Base-by-base conservation (phyloP, 2,113 vertebrate genomes). In the Neoarius graeffei region DNA sequence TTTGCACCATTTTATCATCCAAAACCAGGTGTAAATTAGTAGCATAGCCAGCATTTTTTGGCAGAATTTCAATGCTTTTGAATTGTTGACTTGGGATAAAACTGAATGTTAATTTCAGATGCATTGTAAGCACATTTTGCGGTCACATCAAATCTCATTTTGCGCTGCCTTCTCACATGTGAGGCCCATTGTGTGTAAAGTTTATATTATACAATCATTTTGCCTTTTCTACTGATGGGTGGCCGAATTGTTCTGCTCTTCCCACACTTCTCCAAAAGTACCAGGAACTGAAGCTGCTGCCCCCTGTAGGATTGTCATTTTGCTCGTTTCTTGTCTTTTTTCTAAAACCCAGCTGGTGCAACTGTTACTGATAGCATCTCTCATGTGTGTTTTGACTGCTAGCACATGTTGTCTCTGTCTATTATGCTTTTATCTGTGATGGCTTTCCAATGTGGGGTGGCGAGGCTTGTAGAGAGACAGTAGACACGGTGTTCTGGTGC, bases 311-410 rank as follows among this genome's bases (percentile, higher is more conserved):
- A 25, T 23, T 57, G 25, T 35, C 76, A 48, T 57, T 79, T 71
- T 42, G 42, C n/a, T 79, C 54, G 82, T 85, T 71, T 81, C 54
- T 30, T 13, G 23, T 69, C 27, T n/a, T 69, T 71, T 71, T 64
- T 66, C 71, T 52, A 85, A 79, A 23, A 30, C 50, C 66, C 57
- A 85, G 42, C 76, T 83, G 86, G 89, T 88, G 66, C 66, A 84
- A 86, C 54, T 83, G 66, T 50, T 27, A 11, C 84, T 83, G 92
- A 92, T 92, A 92, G 30, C 83, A 92, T 92, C 92, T 90, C 67
- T 86, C 48, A n/a, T 91, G 85, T 35, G 25, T 90, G 92, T 91
- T 92, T 88, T 89, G 92, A 91, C 92, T 91, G 89, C 73, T 82
- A 86, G 88, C 30, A 60, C 67, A 86, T 79, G 90, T 89, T 90